phyloP scores from a whole-genome alignment of 2,113 vertebrate genomes.

The Lontra canadensis region DNA sequence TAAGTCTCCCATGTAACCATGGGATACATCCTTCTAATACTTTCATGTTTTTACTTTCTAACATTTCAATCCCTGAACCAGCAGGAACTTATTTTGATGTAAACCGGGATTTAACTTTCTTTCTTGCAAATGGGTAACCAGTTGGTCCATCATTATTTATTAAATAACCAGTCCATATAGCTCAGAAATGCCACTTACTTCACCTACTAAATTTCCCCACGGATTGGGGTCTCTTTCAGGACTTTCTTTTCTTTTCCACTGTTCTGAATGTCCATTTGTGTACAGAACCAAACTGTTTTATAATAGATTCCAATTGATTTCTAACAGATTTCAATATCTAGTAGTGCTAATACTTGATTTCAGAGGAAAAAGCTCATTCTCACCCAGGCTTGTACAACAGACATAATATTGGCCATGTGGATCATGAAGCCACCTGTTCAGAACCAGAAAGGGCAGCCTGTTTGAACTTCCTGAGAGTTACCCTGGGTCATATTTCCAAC shows the following conservation, averaged over 20 bases:
- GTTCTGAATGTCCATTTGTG: neutral
- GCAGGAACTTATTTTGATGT: neutral
- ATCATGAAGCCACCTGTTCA: neutral
- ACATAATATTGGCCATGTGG: neutral
- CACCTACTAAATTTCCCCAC: neutral
- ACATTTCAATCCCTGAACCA: conserved; percentile 19
- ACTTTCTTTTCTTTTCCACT: neutral
- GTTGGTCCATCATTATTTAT: neutral
- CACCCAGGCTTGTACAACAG: neutral
- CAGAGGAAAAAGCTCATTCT: neutral
- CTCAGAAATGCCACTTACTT: neutral
- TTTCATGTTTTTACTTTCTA: neutral
- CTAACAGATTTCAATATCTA: neutral
- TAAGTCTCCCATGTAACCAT: neutral
- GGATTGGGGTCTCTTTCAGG: neutral
- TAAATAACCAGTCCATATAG: neutral
- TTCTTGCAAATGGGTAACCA: neutral
- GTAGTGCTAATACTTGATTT: neutral
- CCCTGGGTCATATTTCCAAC: neutral
- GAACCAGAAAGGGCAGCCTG: neutral
- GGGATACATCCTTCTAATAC: neutral
- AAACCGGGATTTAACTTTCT: conserved; percentile 14
- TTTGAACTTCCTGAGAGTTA: neutral
- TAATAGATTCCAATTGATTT: neutral
- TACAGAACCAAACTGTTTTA: neutral